A percentile compares a stretch with the other conserved stretches of the same genome.
phyloP scores from a whole-genome alignment of 2,797 vertebrate genomes.

The Hipposideros larvatus region DNA sequence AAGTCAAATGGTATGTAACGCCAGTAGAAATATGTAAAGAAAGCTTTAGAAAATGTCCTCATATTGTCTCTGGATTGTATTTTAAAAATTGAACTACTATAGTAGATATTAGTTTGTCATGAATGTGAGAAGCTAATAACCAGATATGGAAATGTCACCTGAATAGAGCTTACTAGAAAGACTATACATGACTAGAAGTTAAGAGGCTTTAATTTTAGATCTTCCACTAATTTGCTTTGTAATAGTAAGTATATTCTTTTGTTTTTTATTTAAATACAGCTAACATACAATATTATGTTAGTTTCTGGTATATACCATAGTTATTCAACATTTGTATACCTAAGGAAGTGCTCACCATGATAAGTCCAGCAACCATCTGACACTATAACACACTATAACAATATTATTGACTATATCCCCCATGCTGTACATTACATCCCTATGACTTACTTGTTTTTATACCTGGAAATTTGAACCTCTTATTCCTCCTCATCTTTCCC shows the following conservation, averaged over 20 bases:
- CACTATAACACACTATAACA: too few species aligned
- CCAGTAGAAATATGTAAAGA: background rate
- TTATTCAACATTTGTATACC: too few species aligned
- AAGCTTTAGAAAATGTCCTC: background rate
- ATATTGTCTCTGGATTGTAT: background rate
- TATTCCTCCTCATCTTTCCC: too few species aligned
- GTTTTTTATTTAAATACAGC: too few species aligned
- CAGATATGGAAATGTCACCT: conserved; percentile 17
- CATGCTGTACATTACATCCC: too few species aligned
- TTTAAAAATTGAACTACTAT: background rate
- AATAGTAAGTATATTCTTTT: conserved; percentile 14
- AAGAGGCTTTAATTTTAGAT: conserved; percentile 40
- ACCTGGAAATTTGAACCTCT: too few species aligned
- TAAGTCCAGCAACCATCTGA: too few species aligned
- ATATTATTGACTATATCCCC: too few species aligned
- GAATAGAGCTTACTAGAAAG: background rate
- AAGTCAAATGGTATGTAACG: background rate
- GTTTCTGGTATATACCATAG: too few species aligned
- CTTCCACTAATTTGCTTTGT: conserved; percentile 34
- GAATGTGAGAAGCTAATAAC: background rate
- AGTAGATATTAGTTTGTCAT: background rate
- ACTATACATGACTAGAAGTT: background rate
- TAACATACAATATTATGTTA: too few species aligned
- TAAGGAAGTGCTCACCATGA: too few species aligned
- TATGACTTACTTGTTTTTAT: too few species aligned